A percentile compares a stretch with the other conserved stretches of the same genome.
These are phyloP conservation scores for Micronycteris hirsuta DNA, from an alignment of 2,113 vertebrate species.

Conservation along the genomic window DNA sequence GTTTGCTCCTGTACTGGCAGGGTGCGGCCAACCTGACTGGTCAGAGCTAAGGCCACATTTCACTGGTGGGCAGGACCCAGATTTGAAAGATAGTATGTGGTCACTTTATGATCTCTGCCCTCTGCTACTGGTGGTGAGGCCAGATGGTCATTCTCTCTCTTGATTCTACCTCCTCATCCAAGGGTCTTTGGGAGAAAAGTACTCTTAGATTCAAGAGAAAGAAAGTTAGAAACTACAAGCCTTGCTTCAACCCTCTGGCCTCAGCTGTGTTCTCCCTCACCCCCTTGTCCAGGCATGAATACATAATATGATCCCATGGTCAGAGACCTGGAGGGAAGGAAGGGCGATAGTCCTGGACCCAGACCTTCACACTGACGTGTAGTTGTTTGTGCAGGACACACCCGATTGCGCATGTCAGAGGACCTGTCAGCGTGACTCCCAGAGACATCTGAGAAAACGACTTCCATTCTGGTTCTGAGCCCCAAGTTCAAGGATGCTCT, in stretches of 20 bases:
- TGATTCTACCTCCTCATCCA: neutral
- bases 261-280: neutral
- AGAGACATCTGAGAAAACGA: neutral
- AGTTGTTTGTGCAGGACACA: neutral
- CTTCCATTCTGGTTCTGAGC: neutral
- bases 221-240: neutral
- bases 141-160: neutral
- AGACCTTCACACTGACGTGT: neutral
- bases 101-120: neutral
- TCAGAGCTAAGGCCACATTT: neutral
- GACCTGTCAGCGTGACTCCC: neutral
- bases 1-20: neutral
- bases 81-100: neutral
- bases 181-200: neutral
- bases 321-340: neutral
- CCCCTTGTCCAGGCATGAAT: neutral
- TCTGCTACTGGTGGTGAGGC: neutral
- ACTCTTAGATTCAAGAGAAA: neutral
- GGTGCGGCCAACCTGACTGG: neutral
- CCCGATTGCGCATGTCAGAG: neutral
- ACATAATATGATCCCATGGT: neutral
- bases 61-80: neutral
- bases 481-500: neutral
- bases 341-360: neutral
- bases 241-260: neutral